Percentiles rank a stretch among this genome's conserved stretches.
phyloP scores from a whole-genome alignment of 2,797 vertebrate genomes.

The Artibeus jamaicensis region DNA sequence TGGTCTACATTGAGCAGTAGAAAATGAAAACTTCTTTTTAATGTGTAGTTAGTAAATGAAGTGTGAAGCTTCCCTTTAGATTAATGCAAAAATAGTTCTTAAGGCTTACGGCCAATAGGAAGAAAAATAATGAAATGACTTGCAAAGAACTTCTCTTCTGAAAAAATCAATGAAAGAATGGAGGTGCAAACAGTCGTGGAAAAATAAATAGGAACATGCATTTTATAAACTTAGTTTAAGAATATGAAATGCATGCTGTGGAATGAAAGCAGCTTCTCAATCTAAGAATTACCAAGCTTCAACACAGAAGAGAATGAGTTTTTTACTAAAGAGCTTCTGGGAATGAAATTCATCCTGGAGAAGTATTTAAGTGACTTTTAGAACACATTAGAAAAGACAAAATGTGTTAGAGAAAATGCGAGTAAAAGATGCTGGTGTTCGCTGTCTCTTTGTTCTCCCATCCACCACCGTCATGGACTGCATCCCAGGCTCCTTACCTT shows the following conservation, averaged over 20 bases:
- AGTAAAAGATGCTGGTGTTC: background rate
- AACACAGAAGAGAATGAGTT: slow-evolving; percentile 1
- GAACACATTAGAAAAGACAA: background rate
- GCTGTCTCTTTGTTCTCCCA: background rate
- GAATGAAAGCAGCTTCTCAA: slow-evolving; percentile 16
- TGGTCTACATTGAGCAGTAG: slow-evolving; percentile 44
- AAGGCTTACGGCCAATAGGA: slow-evolving; percentile 55
- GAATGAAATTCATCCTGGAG: slow-evolving; percentile 45
- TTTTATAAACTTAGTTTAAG: slow-evolving; percentile 51
- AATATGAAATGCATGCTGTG: background rate
- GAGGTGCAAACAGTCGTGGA: background rate
- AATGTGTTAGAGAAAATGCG: background rate
- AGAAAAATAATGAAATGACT: slow-evolving; percentile 63
- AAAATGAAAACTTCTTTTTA: slow-evolving; percentile 69
- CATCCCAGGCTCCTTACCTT: background rate
- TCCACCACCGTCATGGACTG: background rate
- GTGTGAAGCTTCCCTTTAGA: slow-evolving; percentile 54
- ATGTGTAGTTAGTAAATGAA: slow-evolving; percentile 68
- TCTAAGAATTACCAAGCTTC: slow-evolving; percentile 1
- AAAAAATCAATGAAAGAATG: slow-evolving; percentile 52
- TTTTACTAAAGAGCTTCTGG: background rate
- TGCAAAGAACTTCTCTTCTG: slow-evolving; percentile 22
- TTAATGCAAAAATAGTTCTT: slow-evolving; percentile 58
- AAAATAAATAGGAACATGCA: slow-evolving; percentile 19
- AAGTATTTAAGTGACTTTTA: slow-evolving; percentile 25